Conservation (phyloP, 2,888 invertebrate species). For the Resseliella maxima region DNA sequence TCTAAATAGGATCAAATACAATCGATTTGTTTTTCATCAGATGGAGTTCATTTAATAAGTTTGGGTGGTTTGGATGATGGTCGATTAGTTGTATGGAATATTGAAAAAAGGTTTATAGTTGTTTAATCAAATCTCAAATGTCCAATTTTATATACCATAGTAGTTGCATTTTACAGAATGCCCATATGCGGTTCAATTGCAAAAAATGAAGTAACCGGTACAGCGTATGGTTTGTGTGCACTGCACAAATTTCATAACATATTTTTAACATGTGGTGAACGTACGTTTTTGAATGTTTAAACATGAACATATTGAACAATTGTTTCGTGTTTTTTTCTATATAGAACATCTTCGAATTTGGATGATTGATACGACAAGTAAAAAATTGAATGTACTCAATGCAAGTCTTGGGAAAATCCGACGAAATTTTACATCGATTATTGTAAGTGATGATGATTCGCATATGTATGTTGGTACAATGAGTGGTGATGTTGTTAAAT, state of each 20-base stretch:
- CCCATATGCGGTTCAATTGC: slow-evolving; percentile 74
- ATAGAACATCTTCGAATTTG: slow-evolving; percentile 79
- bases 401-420: slow-evolving; percentile 83
- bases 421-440: slow-evolving; percentile 79
- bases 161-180: slow-evolving; percentile 62
- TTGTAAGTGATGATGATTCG: slow-evolving; percentile 76
- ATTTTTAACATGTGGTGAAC: slow-evolving; percentile 81
- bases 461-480: slow-evolving; percentile 88
- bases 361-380: slow-evolving; percentile 77
- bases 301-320: too few relatives aligned
- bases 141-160: neutral
- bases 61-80: slow-evolving; percentile 93
- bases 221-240: slow-evolving; percentile 72
- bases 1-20: slow-evolving; percentile 78
- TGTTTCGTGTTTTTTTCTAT: neutral
- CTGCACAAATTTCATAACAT: slow-evolving; percentile 72
- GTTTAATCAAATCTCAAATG: too few relatives aligned
- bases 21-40: slow-evolving; percentile 83
- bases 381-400: slow-evolving; percentile 78
- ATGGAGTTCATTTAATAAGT: slow-evolving; percentile 84
- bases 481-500: slow-evolving; percentile 72
- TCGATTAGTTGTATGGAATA: slow-evolving; percentile 86
- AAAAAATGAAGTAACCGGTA: slow-evolving; percentile 78
- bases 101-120: slow-evolving; percentile 69
- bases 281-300: slow-evolving; percentile 66